Evolutionary conservation across 1,140 invertebrate species (phyloP).

Genomic region (Caenorhabditis briggsae): DNA sequence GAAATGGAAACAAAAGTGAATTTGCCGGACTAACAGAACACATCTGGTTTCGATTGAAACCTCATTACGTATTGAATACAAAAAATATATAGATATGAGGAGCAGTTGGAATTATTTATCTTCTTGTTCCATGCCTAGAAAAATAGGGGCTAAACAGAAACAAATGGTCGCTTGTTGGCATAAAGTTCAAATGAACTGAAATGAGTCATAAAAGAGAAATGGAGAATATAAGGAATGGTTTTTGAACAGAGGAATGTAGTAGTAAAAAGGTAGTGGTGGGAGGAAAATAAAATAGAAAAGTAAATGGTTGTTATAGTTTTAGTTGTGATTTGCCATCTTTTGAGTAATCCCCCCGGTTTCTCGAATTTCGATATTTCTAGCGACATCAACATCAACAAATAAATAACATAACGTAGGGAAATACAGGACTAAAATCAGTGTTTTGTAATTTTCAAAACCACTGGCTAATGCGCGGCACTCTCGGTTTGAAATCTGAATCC

Average conservation of each 20-base stretch:
- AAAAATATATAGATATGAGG: not conserved
- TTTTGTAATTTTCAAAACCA: slow-evolving; percentile 1
- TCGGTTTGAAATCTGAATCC: slow-evolving; percentile 19
- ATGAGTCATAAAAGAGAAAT: slow-evolving; percentile 24
- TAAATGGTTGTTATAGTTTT: not conserved
- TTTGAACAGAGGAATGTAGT: slow-evolving; percentile 17
- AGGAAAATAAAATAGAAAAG: not conserved
- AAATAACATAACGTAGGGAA: not conserved
- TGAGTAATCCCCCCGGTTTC: too few species aligned
- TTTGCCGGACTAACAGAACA: slow-evolving; percentile 14
- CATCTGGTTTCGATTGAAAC: slow-evolving; percentile 49
- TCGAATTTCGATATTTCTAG: too few species aligned
- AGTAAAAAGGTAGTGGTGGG: not conserved
- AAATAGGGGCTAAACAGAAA: not conserved
- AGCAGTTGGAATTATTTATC: not conserved
- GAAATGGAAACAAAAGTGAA: slow-evolving; percentile 47
- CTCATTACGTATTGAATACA: slow-evolving; percentile 13
- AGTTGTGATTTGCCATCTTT: not conserved
- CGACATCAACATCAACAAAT: not conserved
- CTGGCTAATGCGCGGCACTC: slow-evolving; percentile 7
- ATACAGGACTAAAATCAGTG: not conserved
- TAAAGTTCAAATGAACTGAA: not conserved
- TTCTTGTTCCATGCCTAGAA: not conserved
- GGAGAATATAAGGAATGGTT: not conserved
- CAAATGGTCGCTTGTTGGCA: not conserved